A percentile compares a stretch with the other conserved stretches of the same genome.
phyloP scores from a whole-genome alignment of 2,888 invertebrate species.

The Brachypalpus laphriformis region DNA sequence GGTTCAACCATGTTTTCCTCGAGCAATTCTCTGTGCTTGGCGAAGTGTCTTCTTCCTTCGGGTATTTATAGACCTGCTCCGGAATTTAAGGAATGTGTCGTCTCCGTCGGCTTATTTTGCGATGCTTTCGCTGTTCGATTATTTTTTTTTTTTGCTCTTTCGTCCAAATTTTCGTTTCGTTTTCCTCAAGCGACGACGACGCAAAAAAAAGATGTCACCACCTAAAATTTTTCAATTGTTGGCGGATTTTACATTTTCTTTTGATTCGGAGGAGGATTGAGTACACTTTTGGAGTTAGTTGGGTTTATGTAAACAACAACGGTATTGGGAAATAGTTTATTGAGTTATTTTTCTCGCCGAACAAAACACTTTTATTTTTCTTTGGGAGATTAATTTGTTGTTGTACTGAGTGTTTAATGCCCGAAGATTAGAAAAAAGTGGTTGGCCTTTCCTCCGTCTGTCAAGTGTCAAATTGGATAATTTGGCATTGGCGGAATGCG shows the following conservation, averaged over 20 bases:
- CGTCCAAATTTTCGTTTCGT: not conserved
- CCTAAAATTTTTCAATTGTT: not conserved
- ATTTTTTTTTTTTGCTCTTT: not conserved
- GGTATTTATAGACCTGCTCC: slow-evolving; percentile 50
- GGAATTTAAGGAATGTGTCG: slow-evolving; percentile 55
- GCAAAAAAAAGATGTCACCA: slow-evolving; percentile 55
- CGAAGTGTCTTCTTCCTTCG: not conserved
- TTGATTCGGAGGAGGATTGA: not conserved
- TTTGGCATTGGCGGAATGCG: not conserved
- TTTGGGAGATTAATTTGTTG: slow-evolving; percentile 63
- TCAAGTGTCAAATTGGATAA: slow-evolving; percentile 47
- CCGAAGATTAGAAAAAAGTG: slow-evolving; percentile 67
- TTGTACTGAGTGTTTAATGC: slow-evolving; percentile 45
- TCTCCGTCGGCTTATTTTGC: slow-evolving; percentile 30
- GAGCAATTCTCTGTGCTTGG: not conserved
- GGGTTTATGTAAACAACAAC: slow-evolving; percentile 36
- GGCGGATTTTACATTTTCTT: slow-evolving; percentile 49
- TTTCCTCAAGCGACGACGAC: slow-evolving; percentile 43
- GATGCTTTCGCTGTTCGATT: slow-evolving; percentile 30
- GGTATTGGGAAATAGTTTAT: not conserved
- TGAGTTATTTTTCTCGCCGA: slow-evolving; percentile 9
- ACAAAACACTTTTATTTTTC: slow-evolving; percentile 71
- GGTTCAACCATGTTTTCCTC: slow-evolving; percentile 91
- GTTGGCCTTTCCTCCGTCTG: slow-evolving; percentile 45
- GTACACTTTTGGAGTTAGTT: slow-evolving; percentile 2